A percentile compares a stretch with the other conserved stretches of the same genome.
Conservation (phyloP, 2,113 vertebrate genomes). For the Zosterops pallidus region DNA sequence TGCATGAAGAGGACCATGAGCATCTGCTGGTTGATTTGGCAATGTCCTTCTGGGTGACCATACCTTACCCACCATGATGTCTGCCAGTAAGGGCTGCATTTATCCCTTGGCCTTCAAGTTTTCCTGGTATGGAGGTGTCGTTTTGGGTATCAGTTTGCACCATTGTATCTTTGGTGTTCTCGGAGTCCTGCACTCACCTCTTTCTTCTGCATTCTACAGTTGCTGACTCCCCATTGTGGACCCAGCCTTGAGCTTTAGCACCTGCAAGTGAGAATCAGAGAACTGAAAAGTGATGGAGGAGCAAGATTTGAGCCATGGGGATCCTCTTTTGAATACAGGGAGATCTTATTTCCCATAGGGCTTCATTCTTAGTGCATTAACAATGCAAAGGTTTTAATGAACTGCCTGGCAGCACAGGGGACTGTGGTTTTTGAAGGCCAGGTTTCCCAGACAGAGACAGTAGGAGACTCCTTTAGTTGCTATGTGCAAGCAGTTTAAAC, state of each 20-base stretch:
- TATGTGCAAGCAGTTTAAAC: neutral
- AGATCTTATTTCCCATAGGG: neutral
- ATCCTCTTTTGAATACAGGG: neutral
- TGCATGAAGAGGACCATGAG: rapidly evolving
- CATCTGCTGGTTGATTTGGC: neutral
- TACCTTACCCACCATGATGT: neutral
- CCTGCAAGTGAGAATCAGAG: neutral
- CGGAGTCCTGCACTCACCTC: neutral
- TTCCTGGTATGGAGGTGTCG: neutral
- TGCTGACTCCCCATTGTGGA: neutral
- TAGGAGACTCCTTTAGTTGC: neutral
- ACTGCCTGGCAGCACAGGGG: rapidly evolving
- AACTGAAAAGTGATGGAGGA: neutral
- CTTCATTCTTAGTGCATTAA: neutral
- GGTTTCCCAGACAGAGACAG: neutral
- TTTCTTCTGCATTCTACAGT: neutral
- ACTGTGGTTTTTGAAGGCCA: neutral
- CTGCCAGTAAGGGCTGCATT: neutral
- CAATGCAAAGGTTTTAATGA: neutral
- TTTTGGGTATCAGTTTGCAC: neutral
- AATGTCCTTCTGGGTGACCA: neutral
- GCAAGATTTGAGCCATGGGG: neutral
- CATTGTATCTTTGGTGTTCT: neutral
- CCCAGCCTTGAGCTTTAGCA: neutral
- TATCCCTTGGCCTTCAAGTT: neutral